A percentile compares a stretch with the other conserved stretches of the same genome.
phyloP scores from a whole-genome alignment of 2,113 vertebrate species.

The Colossoma macropomum region DNA sequence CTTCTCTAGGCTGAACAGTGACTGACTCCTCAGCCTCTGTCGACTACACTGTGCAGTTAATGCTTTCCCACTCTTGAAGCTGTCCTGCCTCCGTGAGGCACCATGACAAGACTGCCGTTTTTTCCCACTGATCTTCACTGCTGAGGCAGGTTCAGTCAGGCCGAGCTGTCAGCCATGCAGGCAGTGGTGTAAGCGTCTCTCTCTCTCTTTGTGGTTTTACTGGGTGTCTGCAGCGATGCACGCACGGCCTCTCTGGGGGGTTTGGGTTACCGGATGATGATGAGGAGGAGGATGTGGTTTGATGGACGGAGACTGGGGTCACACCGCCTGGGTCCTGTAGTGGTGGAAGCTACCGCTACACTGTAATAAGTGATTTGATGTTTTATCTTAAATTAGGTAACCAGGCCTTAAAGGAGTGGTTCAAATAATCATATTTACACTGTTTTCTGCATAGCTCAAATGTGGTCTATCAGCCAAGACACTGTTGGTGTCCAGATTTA shows the following conservation, averaged over 20 bases:
- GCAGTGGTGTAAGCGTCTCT: conserved; percentile 66
- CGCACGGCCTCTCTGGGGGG: conserved; percentile 61
- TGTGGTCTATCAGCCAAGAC: no score
- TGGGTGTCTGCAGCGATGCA: conserved; percentile 70
- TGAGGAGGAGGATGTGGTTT: conserved; percentile 64
- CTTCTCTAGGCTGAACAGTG: no score
- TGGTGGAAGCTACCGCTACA: not conserved
- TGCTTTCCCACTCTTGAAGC: no score
- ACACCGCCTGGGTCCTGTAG: conserved; percentile 30
- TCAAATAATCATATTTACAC: no score
- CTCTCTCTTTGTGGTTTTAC: conserved; percentile 71
- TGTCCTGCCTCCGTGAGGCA: no score
- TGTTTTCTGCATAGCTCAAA: no score
- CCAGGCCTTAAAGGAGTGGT: no score
- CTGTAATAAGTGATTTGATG: not conserved
- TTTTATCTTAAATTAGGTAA: not conserved
- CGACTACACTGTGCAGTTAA: no score
- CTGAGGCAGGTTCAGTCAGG: conserved; percentile 57
- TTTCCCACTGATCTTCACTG: no score
- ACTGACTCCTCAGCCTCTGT: no score
- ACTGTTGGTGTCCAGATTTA: no score
- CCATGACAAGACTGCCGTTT: no score
- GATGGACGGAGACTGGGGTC: conserved; percentile 58
- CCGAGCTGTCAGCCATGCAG: conserved; percentile 59
- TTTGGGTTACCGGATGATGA: conserved; percentile 72